Evolutionary conservation across 2,113 vertebrate species (phyloP).

Genomic region (Prolemur simus): DNA sequence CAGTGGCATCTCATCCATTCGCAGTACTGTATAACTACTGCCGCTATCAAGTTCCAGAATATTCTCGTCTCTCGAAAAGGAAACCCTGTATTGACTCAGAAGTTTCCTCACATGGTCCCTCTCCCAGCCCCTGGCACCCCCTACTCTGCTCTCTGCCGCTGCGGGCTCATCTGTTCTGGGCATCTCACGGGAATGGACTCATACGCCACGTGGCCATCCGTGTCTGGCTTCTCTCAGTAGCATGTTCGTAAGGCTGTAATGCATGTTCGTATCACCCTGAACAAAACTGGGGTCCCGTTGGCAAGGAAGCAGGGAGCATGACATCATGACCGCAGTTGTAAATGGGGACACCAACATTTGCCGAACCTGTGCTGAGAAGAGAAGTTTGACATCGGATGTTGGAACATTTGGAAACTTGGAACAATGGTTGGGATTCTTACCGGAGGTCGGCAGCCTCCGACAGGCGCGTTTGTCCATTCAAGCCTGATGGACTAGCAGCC

Average conservation of each 20-base stretch:
- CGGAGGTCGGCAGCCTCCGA: not conserved
- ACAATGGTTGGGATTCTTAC: not conserved
- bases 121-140: not conserved
- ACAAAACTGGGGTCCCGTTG: not conserved
- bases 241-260: not conserved
- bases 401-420: not conserved
- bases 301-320: not conserved
- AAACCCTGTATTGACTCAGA: not conserved
- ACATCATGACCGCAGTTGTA: not conserved
- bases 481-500: rapidly evolving
- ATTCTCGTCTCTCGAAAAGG: not conserved
- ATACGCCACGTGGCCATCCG: rapidly evolving
- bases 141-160: too few species aligned
- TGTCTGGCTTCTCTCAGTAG: not conserved
- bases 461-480: not conserved
- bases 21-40: too few species aligned
- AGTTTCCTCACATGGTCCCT: rapidly evolving
- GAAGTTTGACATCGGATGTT: not conserved
- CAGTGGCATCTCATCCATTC: not conserved
- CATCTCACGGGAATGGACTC: not conserved
- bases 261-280: too few species aligned
- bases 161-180: rapidly evolving
- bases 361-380: not conserved
- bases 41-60: not conserved
- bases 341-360: not conserved